These are phyloP conservation scores for Beris morrisii DNA, from an alignment of 2,888 invertebrate genomes.

Conservation along the genomic window DNA sequence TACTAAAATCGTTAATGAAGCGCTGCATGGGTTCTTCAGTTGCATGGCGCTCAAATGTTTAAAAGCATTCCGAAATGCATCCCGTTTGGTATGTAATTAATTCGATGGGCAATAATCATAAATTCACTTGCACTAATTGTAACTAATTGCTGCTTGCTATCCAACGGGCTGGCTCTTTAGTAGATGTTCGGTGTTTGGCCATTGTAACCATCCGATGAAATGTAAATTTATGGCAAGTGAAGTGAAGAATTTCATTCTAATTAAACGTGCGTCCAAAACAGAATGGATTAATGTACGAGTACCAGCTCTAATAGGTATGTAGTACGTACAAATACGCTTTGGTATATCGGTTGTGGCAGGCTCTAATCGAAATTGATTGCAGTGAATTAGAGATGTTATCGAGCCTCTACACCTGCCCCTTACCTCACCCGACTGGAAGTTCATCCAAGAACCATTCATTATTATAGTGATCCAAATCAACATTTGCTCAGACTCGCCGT, in stretches of 20 bases:
- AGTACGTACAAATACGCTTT: no score
- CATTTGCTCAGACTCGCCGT: no score
- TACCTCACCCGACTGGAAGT: no score
- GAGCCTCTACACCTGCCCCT: no score
- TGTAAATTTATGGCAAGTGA: constrained; percentile 22
- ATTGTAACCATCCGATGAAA: constrained; percentile 25
- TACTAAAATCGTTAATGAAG: constrained; percentile 12
- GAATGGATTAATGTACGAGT: constrained; percentile 15
- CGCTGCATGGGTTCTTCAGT: constrained; percentile 4
- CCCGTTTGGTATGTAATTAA: constrained; percentile 28
- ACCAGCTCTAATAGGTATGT: no score
- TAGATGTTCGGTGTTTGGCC: constrained; percentile 7
- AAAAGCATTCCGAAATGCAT: constrained; percentile 8
- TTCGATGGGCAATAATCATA: constrained; percentile 34
- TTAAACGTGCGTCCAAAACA: constrained; percentile 17
- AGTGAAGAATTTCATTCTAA: constrained; percentile 20
- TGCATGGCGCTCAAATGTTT: constrained; percentile 1
- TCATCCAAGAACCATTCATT: no score
- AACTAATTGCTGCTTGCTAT: constrained; percentile 28
- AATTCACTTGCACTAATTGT: constrained; percentile 33
- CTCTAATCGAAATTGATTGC: no score
- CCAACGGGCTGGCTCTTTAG: constrained; percentile 20
- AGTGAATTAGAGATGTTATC: no score
- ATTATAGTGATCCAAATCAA: no score
- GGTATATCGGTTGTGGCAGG: no score